A percentile compares a stretch with the other conserved stretches of the same genome.
phyloP scores from a whole-genome alignment of 1,140 invertebrate species.

The Achroia grisella region DNA sequence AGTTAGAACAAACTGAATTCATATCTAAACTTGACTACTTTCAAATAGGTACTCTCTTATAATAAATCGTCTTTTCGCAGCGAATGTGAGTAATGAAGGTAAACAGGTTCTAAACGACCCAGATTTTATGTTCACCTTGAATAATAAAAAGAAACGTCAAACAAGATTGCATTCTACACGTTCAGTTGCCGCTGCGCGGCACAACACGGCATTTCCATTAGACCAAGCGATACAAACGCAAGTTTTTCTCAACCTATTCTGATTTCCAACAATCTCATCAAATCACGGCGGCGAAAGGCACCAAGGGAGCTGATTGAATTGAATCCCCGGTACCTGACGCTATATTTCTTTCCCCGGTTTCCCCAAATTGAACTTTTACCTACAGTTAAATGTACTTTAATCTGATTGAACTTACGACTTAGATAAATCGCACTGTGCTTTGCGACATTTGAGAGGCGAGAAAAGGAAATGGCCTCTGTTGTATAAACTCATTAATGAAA shows the following conservation, averaged over 20 bases:
- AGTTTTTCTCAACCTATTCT: slow-evolving; percentile 63
- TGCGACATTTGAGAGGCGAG: slow-evolving; percentile 10
- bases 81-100: too few relatives aligned
- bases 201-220: slow-evolving; percentile 64
- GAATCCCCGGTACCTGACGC: slow-evolving; percentile 54
- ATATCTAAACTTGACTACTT: too few relatives aligned
- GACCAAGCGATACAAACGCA: slow-evolving; percentile 31
- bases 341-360: slow-evolving; percentile 60
- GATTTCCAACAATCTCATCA: slow-evolving; percentile 71
- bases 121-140: too few relatives aligned
- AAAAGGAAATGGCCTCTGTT: neutral
- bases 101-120: too few relatives aligned
- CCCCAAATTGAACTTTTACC: slow-evolving; percentile 65
- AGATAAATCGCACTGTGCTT: slow-evolving; percentile 39
- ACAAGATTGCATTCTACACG: neutral
- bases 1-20: too few relatives aligned
- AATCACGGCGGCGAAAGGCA: slow-evolving; percentile 57
- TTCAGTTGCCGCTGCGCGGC: neutral
- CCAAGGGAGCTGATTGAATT: slow-evolving; percentile 69
- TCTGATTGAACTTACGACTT: slow-evolving; percentile 62
- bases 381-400: slow-evolving; percentile 68
- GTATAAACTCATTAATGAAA: too few relatives aligned
- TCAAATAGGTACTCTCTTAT: too few relatives aligned
- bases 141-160: too few relatives aligned
- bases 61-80: too few relatives aligned